Evolutionary conservation across 2,797 vertebrate genomes (phyloP).

Genomic region (Kryptopterus vitreolus): DNA sequence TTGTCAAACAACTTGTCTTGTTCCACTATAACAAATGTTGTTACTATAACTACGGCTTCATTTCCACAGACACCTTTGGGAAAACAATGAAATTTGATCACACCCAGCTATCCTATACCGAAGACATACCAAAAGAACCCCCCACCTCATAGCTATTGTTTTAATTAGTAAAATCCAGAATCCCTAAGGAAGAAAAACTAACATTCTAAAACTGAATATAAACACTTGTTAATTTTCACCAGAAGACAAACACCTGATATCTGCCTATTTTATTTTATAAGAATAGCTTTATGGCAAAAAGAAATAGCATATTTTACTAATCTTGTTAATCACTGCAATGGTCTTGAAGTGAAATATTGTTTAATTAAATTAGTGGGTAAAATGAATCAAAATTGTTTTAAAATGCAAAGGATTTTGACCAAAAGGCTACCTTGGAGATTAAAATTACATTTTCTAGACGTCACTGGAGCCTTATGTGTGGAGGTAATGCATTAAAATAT

Average conservation of each 20-base stretch:
- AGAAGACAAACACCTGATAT: conserved; percentile 36
- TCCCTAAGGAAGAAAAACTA: neutral
- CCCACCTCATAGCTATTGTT: neutral
- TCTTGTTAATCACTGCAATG: conserved; percentile 27
- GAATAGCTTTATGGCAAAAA: conserved; percentile 1
- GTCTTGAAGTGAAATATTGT: conserved; percentile 28
- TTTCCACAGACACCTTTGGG: conserved; percentile 42
- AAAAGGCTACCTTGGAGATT: conserved; percentile 39
- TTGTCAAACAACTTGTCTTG: neutral
- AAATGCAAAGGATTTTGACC: conserved; percentile 63
- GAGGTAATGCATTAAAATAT: conserved; percentile 76
- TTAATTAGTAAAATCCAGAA: neutral
- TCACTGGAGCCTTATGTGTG: conserved; percentile 60
- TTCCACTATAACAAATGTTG: conserved; percentile 20
- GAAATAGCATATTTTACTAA: conserved; percentile 22
- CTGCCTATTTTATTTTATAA: conserved; percentile 30
- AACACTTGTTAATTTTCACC: neutral
- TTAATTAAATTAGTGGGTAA: conserved; percentile 62
- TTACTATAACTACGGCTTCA: conserved; percentile 43
- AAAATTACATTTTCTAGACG: conserved; percentile 61
- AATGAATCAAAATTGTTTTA: conserved; percentile 62
- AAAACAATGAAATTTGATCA: conserved; percentile 43
- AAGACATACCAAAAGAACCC: conserved; percentile 12
- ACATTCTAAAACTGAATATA: neutral
- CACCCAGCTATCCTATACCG: neutral